Conservation (phyloP, 2,113 vertebrate species). For the Tylochromis polylepis region DNA sequence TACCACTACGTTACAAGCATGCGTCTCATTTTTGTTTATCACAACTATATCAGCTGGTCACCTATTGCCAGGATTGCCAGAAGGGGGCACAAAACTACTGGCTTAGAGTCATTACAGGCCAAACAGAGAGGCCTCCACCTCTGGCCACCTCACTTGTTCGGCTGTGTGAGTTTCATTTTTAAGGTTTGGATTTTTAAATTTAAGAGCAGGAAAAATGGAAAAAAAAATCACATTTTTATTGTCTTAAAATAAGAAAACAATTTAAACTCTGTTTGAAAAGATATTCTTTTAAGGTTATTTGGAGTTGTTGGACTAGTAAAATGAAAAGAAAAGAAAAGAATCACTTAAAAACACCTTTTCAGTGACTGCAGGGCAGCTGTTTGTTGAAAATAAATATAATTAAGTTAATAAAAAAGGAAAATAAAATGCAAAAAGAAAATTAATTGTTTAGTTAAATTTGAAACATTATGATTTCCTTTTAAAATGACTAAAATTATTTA, state of each 20-base stretch:
- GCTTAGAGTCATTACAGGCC: constrained; percentile 13
- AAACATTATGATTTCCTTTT: background rate
- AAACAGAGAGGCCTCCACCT: background rate
- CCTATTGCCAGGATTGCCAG: constrained; percentile 66
- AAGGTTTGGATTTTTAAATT: background rate
- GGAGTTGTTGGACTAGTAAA: background rate
- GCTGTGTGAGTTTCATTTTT: background rate
- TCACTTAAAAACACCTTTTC: background rate
- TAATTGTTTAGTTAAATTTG: background rate
- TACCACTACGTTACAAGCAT: background rate
- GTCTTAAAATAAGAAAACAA: background rate
- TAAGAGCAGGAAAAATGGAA: background rate
- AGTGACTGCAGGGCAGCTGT: background rate
- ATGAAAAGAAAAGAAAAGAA: background rate
- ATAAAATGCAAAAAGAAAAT: background rate
- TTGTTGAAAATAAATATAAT: background rate
- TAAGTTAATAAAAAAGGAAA: background rate
- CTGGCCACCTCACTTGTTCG: background rate
- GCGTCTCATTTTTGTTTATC: background rate
- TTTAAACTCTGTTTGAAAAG: background rate
- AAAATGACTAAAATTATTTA: background rate
- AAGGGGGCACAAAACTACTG: constrained; percentile 85
- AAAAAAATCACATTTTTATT: accelerated
- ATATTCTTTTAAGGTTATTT: background rate
- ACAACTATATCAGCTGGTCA: background rate